Conservation (phyloP, 1,140 invertebrate genomes). For the Branchinecta lynchi region DNA sequence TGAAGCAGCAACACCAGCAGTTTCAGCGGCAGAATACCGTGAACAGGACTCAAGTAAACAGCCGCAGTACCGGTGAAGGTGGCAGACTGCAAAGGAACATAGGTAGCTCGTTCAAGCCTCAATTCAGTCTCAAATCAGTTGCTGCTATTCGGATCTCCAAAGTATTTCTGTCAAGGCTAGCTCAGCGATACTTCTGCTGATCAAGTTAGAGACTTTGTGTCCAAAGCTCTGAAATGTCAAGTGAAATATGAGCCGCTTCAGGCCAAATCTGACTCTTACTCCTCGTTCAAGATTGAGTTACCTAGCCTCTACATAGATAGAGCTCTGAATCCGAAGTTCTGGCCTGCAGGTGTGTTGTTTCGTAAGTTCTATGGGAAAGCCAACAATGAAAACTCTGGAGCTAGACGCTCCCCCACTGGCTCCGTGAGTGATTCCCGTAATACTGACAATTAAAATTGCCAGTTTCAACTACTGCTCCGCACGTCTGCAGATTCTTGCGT, state of each 20-base stretch:
- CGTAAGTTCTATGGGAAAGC: background rate
- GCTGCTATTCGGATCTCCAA: slow-evolving; percentile 8
- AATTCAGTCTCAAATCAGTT: slow-evolving; percentile 1
- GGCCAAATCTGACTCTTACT: too few relatives aligned
- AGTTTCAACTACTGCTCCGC: slow-evolving; percentile 4
- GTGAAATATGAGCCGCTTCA: too few relatives aligned
- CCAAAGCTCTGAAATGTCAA: too few relatives aligned
- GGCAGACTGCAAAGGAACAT: slow-evolving; percentile 5
- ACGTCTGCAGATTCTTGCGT: background rate
- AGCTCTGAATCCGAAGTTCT: too few relatives aligned
- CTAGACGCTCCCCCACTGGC: background rate
- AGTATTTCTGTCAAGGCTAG: slow-evolving; percentile 6
- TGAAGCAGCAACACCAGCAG: background rate
- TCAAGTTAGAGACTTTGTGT: too few relatives aligned
- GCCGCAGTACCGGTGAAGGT: slow-evolving; percentile 4
- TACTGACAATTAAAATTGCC: slow-evolving; percentile 4
- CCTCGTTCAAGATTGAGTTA: too few relatives aligned
- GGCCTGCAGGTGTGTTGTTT: too few relatives aligned
- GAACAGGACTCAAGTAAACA: slow-evolving; percentile 5
- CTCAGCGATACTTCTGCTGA: background rate
- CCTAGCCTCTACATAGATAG: too few relatives aligned
- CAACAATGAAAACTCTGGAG: background rate
- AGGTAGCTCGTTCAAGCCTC: background rate
- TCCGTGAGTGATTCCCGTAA: background rate
- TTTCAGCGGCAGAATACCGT: slow-evolving; percentile 3